Evolutionary conservation across 2,888 invertebrate species (phyloP).

Genomic region (Ctenicera cuprea): DNA sequence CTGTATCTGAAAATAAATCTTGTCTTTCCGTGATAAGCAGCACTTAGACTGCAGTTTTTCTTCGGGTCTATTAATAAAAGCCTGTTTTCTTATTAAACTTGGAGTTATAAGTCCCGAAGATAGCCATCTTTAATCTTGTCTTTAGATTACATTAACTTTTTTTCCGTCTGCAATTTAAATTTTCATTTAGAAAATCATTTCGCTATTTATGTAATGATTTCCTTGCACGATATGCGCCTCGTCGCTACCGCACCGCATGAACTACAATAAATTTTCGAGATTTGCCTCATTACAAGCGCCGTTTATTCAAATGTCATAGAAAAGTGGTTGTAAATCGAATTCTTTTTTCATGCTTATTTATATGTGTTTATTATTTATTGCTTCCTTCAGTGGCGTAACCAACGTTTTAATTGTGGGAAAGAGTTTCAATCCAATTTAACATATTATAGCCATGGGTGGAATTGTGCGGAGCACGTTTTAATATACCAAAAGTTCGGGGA

Average conservation of each 20-base stretch:
- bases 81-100: slow-evolving; percentile 72
- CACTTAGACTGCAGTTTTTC: slow-evolving; percentile 66
- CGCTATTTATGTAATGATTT: slow-evolving; percentile 66
- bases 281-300: slow-evolving; percentile 44
- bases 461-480: no score
- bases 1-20: slow-evolving; percentile 61
- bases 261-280: slow-evolving; percentile 40
- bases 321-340: slow-evolving; percentile 33
- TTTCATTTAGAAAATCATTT: slow-evolving; percentile 70
- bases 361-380: slow-evolving; percentile 31
- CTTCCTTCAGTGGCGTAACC: background rate
- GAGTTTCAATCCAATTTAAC: no score
- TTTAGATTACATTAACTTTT: slow-evolving; percentile 69
- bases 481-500: background rate
- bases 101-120: slow-evolving; percentile 70
- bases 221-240: slow-evolving; percentile 63
- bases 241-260: slow-evolving; percentile 40
- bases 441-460: no score
- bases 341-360: slow-evolving; percentile 37
- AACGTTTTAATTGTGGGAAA: no score
- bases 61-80: slow-evolving; percentile 69
- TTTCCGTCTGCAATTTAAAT: slow-evolving; percentile 68
- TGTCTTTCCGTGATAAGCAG: slow-evolving; percentile 67
- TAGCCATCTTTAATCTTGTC: slow-evolving; percentile 72
- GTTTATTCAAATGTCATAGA: slow-evolving; percentile 33